Percentiles rank a stretch among this genome's conserved stretches.
These are phyloP conservation scores for Drosophila insularis DNA, from an alignment of 1,140 invertebrate genomes.

Conservation along the genomic window DNA sequence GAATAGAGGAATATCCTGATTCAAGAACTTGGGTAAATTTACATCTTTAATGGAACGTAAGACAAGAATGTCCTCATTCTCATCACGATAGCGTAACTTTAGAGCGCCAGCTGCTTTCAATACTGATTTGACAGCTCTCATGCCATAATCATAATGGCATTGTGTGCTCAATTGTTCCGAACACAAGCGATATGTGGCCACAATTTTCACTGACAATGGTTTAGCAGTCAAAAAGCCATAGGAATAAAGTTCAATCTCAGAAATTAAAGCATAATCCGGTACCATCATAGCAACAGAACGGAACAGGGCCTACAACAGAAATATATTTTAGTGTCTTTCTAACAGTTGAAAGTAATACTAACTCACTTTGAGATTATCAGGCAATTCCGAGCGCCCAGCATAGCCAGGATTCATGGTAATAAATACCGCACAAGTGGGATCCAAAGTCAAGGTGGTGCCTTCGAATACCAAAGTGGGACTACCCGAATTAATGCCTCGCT, in stretches of 20 bases:
- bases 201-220: conserved; percentile 95
- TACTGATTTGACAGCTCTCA: conserved; percentile 95
- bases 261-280: conserved; percentile 96
- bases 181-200: conserved; percentile 95
- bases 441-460: conserved; percentile 92
- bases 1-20: conserved; percentile 92
- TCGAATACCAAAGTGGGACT: conserved; percentile 91
- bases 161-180: conserved; percentile 97
- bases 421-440: conserved; percentile 96
- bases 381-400: conserved; percentile 94
- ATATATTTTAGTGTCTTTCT: neutral
- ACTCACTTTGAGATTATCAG: conserved; percentile 95
- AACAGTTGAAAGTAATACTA: neutral
- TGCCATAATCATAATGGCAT: conserved; percentile 98
- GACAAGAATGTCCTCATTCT: conserved; percentile 91
- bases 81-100: conserved; percentile 94
- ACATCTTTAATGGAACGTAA: conserved; percentile 96
- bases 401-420: conserved; percentile 99
- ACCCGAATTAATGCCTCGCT: conserved; percentile 90
- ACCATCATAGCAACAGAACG: conserved; percentile 99
- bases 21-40: conserved; percentile 96
- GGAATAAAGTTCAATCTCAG: conserved; percentile 96
- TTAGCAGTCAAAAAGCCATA: conserved; percentile 96
- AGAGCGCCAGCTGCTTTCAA: conserved; percentile 94
- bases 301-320: conserved; percentile 89